Base-by-base conservation (phyloP, 2,797 vertebrate genomes). In the Acanthopagrus latus region DNA sequence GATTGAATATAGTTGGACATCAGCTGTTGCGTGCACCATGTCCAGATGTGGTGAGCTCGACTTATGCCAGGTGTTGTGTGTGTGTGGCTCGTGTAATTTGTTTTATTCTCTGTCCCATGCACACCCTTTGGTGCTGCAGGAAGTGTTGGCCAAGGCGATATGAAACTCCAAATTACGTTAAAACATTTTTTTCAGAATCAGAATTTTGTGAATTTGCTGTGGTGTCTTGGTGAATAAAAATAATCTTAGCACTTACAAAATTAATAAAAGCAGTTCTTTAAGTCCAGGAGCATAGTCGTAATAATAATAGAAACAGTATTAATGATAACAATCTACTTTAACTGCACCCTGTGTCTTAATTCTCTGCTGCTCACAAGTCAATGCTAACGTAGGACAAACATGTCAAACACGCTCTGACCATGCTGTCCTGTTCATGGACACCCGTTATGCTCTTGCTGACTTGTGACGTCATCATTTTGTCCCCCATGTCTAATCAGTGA, bases 381-480 rank as follows among this genome's bases (percentile, higher is more conserved):
- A 52, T 63, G 38, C 44, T 50, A 48, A 60, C 38, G n/a, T 21
- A 63, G 38, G 25, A 29, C 44, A 48, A 54, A 23, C 17, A 12
- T 25, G 7, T 13, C 11, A 23, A 71, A 66, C 17, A 23, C 38
- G 16, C 23, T 44, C 50, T 33, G 25, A 56, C 46, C 44, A 44
- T 4, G 14, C 2, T 10, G 47, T 33, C 23, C 7, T 41, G 52
- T 29, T 43, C 50, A 54, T 12, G 21, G 62, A 46, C 18, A 54
- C 58, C 71, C 27, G 21, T 46, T 27, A 66, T 67, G 57, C n/a
- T 3, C 63, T 74, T 46, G 56, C n/a, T 75, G 72, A 63, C 80
- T 79, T 66, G 56, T 43, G 47, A 78, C 71, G 16, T 76, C 38
- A 65, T 51, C 65, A 73, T 70, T 74, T 73, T 47, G 64, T 0